phyloP scores from a whole-genome alignment of 2,888 invertebrate genomes.

The Synergus umbraculus region DNA sequence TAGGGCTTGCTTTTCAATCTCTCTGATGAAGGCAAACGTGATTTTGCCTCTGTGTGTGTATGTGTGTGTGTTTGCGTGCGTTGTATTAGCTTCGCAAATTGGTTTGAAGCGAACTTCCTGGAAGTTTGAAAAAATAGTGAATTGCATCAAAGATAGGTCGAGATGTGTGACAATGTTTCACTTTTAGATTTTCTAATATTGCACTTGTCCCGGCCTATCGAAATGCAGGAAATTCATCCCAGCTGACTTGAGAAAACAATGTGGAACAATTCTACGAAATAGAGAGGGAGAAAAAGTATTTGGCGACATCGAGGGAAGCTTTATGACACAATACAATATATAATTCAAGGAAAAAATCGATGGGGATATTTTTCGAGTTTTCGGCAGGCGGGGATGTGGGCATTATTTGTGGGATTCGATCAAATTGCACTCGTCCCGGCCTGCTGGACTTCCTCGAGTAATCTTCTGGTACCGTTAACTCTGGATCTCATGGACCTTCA shows the following conservation, averaged over 20 bases:
- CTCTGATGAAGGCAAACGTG: constrained; percentile 19
- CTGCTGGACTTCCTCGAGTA: constrained; percentile 72
- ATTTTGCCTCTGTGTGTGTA: not conserved
- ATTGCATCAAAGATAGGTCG: constrained; percentile 76
- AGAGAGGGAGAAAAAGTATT: not conserved
- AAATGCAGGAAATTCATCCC: constrained; percentile 68
- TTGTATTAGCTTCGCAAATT: not conserved
- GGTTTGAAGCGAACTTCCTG: constrained; percentile 3
- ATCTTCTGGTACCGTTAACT: constrained; percentile 41
- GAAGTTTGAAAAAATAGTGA: not conserved
- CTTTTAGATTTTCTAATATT: constrained; percentile 71
- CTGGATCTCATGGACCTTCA: constrained; percentile 35
- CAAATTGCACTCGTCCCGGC: constrained; percentile 79
- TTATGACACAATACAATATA: not conserved
- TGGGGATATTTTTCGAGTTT: constrained; percentile 57
- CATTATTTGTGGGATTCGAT: constrained; percentile 73
- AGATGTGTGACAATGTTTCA: constrained; percentile 77
- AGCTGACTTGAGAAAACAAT: constrained; percentile 16
- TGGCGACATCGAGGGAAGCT: not conserved
- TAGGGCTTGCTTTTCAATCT: constrained; percentile 10
- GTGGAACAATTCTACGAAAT: not conserved
- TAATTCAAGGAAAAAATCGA: not conserved
- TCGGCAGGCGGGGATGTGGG: constrained; percentile 75
- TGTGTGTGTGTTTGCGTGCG: not conserved
- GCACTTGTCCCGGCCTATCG: constrained; percentile 79